Conservation (phyloP, 2,113 vertebrate genomes). For the Spea multiplicata region DNA sequence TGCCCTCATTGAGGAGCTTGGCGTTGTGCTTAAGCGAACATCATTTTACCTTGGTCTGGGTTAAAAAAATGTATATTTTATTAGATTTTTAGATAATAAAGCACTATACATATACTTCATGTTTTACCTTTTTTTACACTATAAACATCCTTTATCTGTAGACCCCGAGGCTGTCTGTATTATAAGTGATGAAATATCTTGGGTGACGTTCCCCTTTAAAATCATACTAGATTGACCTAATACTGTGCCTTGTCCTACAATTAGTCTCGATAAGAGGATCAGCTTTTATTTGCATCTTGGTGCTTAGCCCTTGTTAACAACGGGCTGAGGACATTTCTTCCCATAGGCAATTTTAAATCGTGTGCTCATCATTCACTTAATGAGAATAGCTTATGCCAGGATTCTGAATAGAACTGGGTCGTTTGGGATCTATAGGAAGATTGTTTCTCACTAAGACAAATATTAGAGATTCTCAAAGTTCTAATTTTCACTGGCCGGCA, state of each 20-base stretch:
- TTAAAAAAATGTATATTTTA: too few relatives aligned
- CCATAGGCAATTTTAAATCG: constrained; percentile 41
- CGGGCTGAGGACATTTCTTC: constrained; percentile 36
- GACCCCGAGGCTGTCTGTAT: too few relatives aligned
- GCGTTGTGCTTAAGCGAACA: too few relatives aligned
- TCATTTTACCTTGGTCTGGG: too few relatives aligned
- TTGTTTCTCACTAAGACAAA: constrained; percentile 34
- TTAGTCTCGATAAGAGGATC: constrained; percentile 7
- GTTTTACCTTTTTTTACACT: too few relatives aligned
- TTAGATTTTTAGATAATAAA: too few relatives aligned
- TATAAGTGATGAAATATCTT: not conserved
- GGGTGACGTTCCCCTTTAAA: not conserved
- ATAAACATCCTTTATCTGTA: too few relatives aligned
- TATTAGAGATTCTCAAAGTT: constrained; percentile 42
- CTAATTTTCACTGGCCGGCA: constrained; percentile 30
- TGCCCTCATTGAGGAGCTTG: too few relatives aligned
- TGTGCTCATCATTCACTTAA: constrained; percentile 37
- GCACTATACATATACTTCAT: too few relatives aligned
- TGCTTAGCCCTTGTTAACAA: constrained; percentile 1
- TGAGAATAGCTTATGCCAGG: constrained; percentile 38
- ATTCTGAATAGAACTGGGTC: constrained; percentile 31
- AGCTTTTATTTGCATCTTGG: constrained; percentile 14
- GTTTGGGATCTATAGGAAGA: constrained; percentile 35
- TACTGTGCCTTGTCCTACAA: not conserved
- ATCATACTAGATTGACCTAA: too few relatives aligned